Evolutionary conservation across 2,797 vertebrate genomes (phyloP).

Genomic region (Steatocranus sp.): DNA sequence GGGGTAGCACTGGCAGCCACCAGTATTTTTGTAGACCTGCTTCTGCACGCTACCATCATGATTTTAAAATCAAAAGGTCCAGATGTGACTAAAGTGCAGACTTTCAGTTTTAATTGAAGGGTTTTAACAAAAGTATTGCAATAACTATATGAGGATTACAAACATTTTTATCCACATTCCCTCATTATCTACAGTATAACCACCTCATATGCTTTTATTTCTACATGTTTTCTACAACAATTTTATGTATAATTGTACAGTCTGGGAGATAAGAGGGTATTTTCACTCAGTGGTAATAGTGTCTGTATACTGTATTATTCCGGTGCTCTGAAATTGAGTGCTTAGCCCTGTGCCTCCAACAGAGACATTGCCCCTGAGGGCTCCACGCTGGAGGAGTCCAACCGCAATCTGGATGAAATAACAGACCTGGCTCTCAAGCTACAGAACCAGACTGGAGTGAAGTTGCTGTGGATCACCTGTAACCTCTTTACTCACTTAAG

Average conservation of each 20-base stretch:
- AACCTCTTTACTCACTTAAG: conserved; percentile 71
- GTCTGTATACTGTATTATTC: background rate
- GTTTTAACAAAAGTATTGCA: background rate
- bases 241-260: background rate
- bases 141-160: background rate
- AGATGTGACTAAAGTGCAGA: background rate
- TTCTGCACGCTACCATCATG: background rate
- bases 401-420: conserved; percentile 68
- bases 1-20: background rate
- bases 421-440: conserved; percentile 68
- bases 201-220: background rate
- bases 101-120: background rate
- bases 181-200: background rate
- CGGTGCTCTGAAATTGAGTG: background rate
- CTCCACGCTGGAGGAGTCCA: conserved; percentile 63
- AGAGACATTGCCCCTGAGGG: conserved; percentile 74
- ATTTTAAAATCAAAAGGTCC: background rate
- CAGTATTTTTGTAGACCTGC: background rate
- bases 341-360: background rate
- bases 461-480: conserved; percentile 73
- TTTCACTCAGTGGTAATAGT: background rate
- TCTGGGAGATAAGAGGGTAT: background rate
- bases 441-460: conserved; percentile 65
- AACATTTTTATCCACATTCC: background rate
- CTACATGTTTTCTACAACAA: background rate